A percentile compares a stretch with the other conserved stretches of the same genome.
Conservation (phyloP, 2,888 invertebrate genomes). For the Drosophila imparisetae region DNA sequence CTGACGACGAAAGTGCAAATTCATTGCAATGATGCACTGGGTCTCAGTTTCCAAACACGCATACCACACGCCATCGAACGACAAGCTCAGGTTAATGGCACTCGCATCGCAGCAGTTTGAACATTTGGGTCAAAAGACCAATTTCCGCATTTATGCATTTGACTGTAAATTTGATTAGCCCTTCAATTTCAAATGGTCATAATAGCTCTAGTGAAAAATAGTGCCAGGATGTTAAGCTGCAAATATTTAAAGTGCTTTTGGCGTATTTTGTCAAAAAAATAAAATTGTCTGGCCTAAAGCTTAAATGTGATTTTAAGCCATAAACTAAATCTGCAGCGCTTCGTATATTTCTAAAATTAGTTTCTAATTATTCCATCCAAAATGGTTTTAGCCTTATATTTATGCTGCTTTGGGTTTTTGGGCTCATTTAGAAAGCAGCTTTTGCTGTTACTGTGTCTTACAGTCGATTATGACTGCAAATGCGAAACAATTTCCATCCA, state of each 20-base stretch:
- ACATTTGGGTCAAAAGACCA: not conserved
- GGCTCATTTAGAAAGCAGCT: slow-evolving; percentile 37
- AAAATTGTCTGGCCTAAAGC: not conserved
- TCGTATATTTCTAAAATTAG: not conserved
- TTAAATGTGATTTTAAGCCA: not conserved
- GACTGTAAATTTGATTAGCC: slow-evolving; percentile 2
- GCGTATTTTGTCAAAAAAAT: not conserved
- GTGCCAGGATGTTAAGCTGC: not conserved
- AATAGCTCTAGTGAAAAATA: not conserved
- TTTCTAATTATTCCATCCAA: not conserved
- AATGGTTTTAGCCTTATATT: not conserved
- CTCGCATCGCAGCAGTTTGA: not conserved
- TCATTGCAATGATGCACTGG: slow-evolving; percentile 70
- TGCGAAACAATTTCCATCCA: slow-evolving; percentile 48
- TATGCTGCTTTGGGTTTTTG: slow-evolving; percentile 1
- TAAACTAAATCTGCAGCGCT: not conserved
- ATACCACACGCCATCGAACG: slow-evolving; percentile 16
- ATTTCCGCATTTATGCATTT: not conserved
- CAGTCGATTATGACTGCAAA: slow-evolving; percentile 61
- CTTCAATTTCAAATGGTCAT: slow-evolving; percentile 5
- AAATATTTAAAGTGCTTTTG: not conserved
- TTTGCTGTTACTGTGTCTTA: slow-evolving; percentile 24
- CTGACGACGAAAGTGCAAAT: slow-evolving; percentile 67
- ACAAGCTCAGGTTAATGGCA: not conserved
- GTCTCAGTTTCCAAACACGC: slow-evolving; percentile 16